These are phyloP conservation scores for Erethizon dorsatum DNA, from an alignment of 2,797 vertebrate species.

Conservation along the genomic window DNA sequence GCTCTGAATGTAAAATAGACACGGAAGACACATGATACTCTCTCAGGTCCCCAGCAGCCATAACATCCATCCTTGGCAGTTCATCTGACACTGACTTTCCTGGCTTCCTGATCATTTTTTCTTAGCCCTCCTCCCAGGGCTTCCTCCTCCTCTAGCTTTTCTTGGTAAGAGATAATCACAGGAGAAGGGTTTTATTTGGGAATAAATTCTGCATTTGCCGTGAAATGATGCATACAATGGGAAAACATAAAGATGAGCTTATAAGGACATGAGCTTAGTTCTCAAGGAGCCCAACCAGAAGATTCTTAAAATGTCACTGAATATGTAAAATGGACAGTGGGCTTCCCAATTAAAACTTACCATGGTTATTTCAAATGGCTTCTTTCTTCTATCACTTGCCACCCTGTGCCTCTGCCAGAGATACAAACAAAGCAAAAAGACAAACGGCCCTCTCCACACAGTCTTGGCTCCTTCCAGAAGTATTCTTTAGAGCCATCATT, in stretches of 20 bases:
- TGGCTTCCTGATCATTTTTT: conserved; percentile 91
- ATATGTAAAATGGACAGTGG: conserved; percentile 90
- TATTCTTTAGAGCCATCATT: conserved; percentile 77
- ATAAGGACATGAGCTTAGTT: conserved; percentile 89
- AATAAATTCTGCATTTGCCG: conserved; percentile 92
- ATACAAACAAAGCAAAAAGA: conserved; percentile 90
- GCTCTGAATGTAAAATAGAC: conserved; percentile 92
- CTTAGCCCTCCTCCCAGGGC: conserved; percentile 85
- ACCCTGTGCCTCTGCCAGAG: conserved; percentile 87
- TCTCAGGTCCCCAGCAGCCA: conserved; percentile 94
- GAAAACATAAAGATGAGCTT: conserved; percentile 88
- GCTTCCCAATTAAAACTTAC: conserved; percentile 93
- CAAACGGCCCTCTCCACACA: conserved; percentile 85
- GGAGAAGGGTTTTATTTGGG: conserved; percentile 93
- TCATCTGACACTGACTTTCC: conserved; percentile 96
- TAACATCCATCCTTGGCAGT: conserved; percentile 95
- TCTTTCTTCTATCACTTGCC: conserved; percentile 86
- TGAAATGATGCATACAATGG: conserved; percentile 94
- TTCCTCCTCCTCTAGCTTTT: conserved; percentile 90
- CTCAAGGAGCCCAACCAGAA: conserved; percentile 90
- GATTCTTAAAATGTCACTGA: conserved; percentile 90
- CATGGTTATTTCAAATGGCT: conserved; percentile 90
- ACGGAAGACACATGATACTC: conserved; percentile 92
- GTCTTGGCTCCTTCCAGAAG: conserved; percentile 74
- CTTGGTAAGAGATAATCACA: conserved; percentile 93